Base-by-base conservation (phyloP, 1,140 invertebrate genomes). In the Euschistus heros region DNA sequence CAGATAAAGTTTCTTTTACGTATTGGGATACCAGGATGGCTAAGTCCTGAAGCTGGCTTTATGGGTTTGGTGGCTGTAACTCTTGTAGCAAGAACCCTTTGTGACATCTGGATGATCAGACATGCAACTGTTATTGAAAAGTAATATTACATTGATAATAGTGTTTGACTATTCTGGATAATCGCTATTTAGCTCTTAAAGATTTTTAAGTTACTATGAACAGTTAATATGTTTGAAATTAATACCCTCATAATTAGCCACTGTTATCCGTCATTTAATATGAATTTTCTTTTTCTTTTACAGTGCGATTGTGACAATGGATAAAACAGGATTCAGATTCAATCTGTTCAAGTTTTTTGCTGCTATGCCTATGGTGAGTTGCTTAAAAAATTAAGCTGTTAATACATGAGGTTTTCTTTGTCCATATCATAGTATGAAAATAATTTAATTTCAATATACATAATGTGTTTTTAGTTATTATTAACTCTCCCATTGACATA, bases 81-180 rank as follows among this genome's bases (percentile, higher is more conserved):
- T 26, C 78, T 99, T 10, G 80, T 97, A 13, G 82, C 88, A 6
- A 82, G 95, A 72, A 97, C 95, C 0, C 80, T 95, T 26, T 97
- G 93, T 74, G 96, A 99, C 79, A 82, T 99, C 57, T 98, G 94
- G 93, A 87, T 98, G 79, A 98, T 99, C 69, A 87, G 91, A 71
- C 91, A 91, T 76, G 87, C 87, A 17, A 98, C 95, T 2, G 80
- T 89, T 64, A 87, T 98, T 71, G 95, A 98, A 82, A 92, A 87
- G 89, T 92, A 76, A 75, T 37, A 37, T 37, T 37, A 37, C 13
- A 6, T 37, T 37, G 33, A 37, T 37, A 2, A 37, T 37, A n/a
- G n/a, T n/a, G n/a, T n/a, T n/a, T n/a, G n/a, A n/a, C n/a, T n/a
- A 37, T 10, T 37, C 6, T 37, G 10, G 8, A 37, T 30, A 30